These are phyloP conservation scores for Synanceia verrucosa DNA, from an alignment of 2,797 vertebrate species.

Conservation along the genomic window DNA sequence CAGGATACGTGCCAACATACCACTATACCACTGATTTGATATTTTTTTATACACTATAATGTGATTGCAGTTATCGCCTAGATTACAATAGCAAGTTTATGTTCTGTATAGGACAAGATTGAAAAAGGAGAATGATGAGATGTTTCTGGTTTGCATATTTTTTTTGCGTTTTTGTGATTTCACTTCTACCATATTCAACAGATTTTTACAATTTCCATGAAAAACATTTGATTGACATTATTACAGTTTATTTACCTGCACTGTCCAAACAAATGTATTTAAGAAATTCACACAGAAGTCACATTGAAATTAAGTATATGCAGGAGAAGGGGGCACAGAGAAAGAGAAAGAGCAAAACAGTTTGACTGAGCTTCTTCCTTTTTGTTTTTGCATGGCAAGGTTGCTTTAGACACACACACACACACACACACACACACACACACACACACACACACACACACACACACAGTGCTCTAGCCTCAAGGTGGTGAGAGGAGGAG, in stretches of 20 bases:
- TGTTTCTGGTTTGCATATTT: neutral
- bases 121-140: neutral
- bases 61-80: neutral
- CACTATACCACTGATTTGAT: neutral
- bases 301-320: neutral
- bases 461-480: constrained; percentile 23
- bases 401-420: constrained; percentile 17
- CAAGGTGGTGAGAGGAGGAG: constrained; percentile 39
- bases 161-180: neutral
- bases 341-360: constrained; percentile 40
- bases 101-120: neutral
- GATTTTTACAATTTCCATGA: neutral
- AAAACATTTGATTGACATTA: constrained; percentile 2
- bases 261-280: constrained; percentile 14
- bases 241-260: neutral
- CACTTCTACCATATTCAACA: neutral
- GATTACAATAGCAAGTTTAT: neutral
- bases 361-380: constrained; percentile 25
- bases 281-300: constrained; percentile 15
- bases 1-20: neutral
- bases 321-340: constrained; percentile 13
- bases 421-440: constrained; percentile 19
- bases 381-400: constrained; percentile 22
- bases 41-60: neutral
- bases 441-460: constrained; percentile 24